phyloP scores from a whole-genome alignment of 1,140 invertebrate genomes.

The Whitmania pigra region DNA sequence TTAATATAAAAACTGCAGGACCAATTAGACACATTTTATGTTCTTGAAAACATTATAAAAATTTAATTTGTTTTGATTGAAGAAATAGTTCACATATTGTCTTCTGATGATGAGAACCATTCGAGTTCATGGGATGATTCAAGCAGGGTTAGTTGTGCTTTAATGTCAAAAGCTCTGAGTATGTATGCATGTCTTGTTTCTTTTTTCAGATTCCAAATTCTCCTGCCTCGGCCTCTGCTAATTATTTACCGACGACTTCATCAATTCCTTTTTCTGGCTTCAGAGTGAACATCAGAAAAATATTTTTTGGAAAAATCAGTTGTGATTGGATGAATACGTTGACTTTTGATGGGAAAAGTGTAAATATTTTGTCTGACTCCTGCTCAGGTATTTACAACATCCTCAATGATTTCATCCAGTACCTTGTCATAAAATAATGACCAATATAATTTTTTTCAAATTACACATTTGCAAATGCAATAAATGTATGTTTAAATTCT shows the following conservation, averaged over 20 bases:
- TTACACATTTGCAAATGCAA: neutral
- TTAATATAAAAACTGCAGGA: too few species aligned
- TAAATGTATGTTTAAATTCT: neutral
- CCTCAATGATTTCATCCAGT: neutral
- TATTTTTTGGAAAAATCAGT: constrained; percentile 7
- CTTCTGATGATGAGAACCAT: too few species aligned
- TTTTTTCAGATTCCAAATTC: too few species aligned
- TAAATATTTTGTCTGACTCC: constrained; percentile 1
- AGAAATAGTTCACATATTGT: too few species aligned
- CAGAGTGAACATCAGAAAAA: neutral
- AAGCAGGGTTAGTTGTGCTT: too few species aligned
- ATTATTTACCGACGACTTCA: neutral
- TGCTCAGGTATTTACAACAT: neutral
- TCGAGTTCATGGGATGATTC: too few species aligned
- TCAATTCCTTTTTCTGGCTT: constrained; percentile 10
- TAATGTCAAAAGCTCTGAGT: too few species aligned
- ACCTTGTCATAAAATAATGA: neutral
- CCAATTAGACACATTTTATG: too few species aligned
- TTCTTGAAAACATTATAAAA: too few species aligned
- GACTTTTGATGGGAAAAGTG: constrained; percentile 13
- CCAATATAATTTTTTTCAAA: neutral
- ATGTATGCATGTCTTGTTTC: too few species aligned
- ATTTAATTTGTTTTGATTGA: too few species aligned
- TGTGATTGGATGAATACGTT: constrained; percentile 5
- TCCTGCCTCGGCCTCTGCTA: too few species aligned